Evolutionary conservation across 1,140 invertebrate species (phyloP).

Genomic region (Chironomus tepperi): DNA sequence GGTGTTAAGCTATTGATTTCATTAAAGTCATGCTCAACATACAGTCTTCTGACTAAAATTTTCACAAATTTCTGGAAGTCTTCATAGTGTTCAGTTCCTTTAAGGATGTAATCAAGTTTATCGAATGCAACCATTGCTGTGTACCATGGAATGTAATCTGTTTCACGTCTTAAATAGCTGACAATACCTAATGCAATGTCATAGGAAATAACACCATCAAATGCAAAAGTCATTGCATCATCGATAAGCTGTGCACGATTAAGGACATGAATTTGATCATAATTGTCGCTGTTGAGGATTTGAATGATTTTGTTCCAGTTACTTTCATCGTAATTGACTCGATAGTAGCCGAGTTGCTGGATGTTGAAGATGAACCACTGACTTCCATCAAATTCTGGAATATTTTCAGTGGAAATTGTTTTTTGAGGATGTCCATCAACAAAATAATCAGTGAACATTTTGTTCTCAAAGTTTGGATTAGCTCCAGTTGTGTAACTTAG

Average conservation of each 20-base stretch:
- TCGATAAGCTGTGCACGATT: slow-evolving; percentile 72
- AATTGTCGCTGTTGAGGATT: slow-evolving; percentile 38
- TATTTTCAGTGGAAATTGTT: slow-evolving; percentile 27
- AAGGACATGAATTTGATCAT: slow-evolving; percentile 48
- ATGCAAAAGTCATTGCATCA: slow-evolving; percentile 60
- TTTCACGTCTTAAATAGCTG: slow-evolving; percentile 44
- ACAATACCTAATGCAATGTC: slow-evolving; percentile 42
- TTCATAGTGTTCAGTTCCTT: not conserved
- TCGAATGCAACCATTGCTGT: slow-evolving; percentile 37
- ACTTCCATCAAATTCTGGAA: not conserved
- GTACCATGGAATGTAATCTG: slow-evolving; percentile 48
- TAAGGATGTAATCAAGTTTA: not conserved
- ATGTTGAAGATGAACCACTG: slow-evolving; percentile 43
- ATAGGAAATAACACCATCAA: slow-evolving; percentile 45
- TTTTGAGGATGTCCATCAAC: not conserved
- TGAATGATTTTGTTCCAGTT: slow-evolving; percentile 44
- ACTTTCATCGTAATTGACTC: slow-evolving; percentile 50
- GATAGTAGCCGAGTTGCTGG: slow-evolving; percentile 48
- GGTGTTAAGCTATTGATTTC: not conserved
- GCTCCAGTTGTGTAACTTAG: slow-evolving; percentile 33
- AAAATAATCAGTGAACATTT: slow-evolving; percentile 34
- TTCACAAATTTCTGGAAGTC: not conserved
- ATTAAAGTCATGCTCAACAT: not conserved
- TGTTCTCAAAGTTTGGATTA: slow-evolving; percentile 32
- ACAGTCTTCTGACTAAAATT: not conserved